Base-by-base conservation (phyloP, 2,888 invertebrate species). In the Drosophila phalerata region DNA sequence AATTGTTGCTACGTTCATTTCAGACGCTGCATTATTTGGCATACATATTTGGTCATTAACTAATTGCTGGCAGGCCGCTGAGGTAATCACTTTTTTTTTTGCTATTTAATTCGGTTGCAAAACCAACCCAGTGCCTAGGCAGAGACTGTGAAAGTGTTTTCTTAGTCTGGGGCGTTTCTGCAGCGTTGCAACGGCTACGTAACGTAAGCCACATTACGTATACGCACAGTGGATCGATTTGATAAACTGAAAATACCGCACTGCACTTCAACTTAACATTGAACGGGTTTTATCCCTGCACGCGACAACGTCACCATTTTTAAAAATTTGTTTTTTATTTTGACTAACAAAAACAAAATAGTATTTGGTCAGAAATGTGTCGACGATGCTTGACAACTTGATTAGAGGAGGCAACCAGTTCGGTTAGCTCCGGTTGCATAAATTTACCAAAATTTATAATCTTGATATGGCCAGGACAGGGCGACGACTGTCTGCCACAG, bases 21-120 rank as follows among this genome's bases (percentile, higher is more conserved):
- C 62, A 43, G 30, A 48, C 53, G 61, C 63, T 77, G 77, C 77
- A 73, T 60, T 81, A 73, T 85, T 81, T 70, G 82, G 82, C 82
- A 83, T 88, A 88, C 75, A 83, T 88, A 88, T 88, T 88, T 86
- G 89, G 85, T 70, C 88, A 84, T 86, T 86, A 86, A 84, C 87
- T 84, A 88, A 84, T 88, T 86, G 78, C 79, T 66, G 66, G 63
- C 73, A 43, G 67, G 17, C 69, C 56, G 69, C 65, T 85, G 87
- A 86, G 85, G 89, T 77, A 88, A 85, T 86, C 67, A 63, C 56
- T 65, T 76, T 42, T 63, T 53, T 30, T 47, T 62, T 19, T 48
- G 56, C 76, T 19, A 52, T 38, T 71, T 22, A 45, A 51, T 57
- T 40, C 42, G 57, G 45, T 86, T 82, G 69, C 81, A 68, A 77